phyloP scores from a whole-genome alignment of 2,888 invertebrate genomes.

The Thereva unica region DNA sequence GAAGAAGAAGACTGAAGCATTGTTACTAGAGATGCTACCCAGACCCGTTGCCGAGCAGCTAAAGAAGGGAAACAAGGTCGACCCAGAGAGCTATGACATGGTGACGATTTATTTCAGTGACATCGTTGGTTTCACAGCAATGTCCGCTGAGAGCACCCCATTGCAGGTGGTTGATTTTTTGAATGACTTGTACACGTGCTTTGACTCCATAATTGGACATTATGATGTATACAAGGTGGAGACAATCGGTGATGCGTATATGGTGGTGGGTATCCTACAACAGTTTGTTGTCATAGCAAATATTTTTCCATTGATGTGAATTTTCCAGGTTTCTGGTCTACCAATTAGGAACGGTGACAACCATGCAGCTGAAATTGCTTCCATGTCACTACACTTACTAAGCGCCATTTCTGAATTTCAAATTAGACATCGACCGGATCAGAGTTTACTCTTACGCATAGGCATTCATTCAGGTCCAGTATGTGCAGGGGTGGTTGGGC shows the following conservation, averaged over 20 bases:
- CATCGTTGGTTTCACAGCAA: constrained; percentile 89
- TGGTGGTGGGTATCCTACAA: constrained; percentile 71
- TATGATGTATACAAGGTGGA: constrained; percentile 95
- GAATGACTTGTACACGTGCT: constrained; percentile 92
- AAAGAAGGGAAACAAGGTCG: constrained; percentile 84
- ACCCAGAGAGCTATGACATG: constrained; percentile 88
- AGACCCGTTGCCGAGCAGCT: constrained; percentile 90
- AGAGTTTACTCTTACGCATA: constrained; percentile 82
- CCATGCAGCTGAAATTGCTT: constrained; percentile 92
- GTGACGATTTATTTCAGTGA: constrained; percentile 92
- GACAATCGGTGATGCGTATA: constrained; percentile 89
- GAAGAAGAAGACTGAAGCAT: constrained; percentile 92
- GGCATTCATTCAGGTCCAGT: constrained; percentile 92
- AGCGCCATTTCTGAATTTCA: constrained; percentile 83
- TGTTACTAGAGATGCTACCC: constrained; percentile 87
- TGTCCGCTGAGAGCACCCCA: constrained; percentile 91
- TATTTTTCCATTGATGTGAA: not conserved
- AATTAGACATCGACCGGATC: constrained; percentile 84
- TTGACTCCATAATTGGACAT: constrained; percentile 90
- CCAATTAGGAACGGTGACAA: constrained; percentile 85
- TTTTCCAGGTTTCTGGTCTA: constrained; percentile 75
- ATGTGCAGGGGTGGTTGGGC: constrained; percentile 89
- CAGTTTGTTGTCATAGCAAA: not conserved
- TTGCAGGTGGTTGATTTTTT: constrained; percentile 90
- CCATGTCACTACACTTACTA: constrained; percentile 87